Conservation (phyloP, 2,888 invertebrate species). For the Parasteatoda lunata region DNA sequence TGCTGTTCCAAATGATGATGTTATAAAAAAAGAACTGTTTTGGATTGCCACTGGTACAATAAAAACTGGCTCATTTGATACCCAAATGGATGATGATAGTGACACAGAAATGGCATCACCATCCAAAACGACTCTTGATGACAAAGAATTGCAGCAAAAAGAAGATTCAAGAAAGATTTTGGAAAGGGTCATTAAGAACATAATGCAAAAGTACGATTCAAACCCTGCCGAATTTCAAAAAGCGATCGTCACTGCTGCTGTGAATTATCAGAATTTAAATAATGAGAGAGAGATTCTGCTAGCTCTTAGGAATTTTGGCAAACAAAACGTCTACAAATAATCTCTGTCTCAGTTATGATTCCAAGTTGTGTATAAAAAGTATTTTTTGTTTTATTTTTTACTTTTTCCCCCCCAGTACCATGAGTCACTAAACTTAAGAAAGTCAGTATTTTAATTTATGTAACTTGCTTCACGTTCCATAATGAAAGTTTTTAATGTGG, state of each 20-base stretch:
- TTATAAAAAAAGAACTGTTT: slow-evolving; percentile 60
- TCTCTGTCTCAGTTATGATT: background rate
- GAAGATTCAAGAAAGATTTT: slow-evolving; percentile 57
- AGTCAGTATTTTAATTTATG: too few species aligned
- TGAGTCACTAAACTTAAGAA: too few species aligned
- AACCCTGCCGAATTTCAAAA: slow-evolving; percentile 60
- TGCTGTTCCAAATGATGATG: slow-evolving; percentile 59
- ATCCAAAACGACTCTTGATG: background rate
- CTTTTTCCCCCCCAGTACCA: too few species aligned
- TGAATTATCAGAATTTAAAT: slow-evolving; percentile 62
- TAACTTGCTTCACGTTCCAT: background rate
- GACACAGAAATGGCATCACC: background rate
- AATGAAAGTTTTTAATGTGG: background rate
- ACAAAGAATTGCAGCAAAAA: slow-evolving; percentile 19
- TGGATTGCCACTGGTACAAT: slow-evolving; percentile 62
- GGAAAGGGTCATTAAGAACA: slow-evolving; percentile 46
- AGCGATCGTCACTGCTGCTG: slow-evolving; percentile 60
- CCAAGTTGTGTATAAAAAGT: background rate
- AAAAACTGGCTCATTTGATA: slow-evolving; percentile 49
- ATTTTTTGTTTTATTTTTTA: slow-evolving; percentile 1
- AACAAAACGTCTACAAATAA: slow-evolving; percentile 52
- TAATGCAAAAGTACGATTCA: slow-evolving; percentile 60
- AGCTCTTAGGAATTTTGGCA: slow-evolving; percentile 55
- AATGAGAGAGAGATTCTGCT: slow-evolving; percentile 49
- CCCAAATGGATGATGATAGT: slow-evolving; percentile 40